These are phyloP conservation scores for Linyphia triangularis DNA, from an alignment of 2,888 invertebrate genomes.

Conservation along the genomic window DNA sequence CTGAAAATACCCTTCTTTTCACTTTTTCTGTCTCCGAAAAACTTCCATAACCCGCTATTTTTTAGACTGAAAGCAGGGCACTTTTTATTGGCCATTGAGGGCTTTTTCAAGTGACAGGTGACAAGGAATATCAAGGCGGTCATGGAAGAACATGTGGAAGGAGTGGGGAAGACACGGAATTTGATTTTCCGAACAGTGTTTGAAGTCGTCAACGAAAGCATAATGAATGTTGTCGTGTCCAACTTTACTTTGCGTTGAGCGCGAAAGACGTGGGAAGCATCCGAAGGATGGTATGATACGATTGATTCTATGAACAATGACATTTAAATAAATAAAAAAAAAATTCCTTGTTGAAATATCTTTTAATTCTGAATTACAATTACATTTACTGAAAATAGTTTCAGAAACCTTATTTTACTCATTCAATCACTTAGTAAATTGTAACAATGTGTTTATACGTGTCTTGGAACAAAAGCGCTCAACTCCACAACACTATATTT, in stretches of 20 bases:
- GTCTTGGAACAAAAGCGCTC: no score
- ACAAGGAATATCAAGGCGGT: background rate
- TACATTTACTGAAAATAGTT: no score
- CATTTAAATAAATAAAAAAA: no score
- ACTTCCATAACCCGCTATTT: background rate
- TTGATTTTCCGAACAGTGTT: background rate
- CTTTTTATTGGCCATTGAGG: constrained; percentile 20
- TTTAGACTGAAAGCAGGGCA: background rate
- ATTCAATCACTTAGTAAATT: no score
- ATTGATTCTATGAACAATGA: no score
- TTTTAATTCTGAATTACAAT: no score
- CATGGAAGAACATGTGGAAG: background rate
- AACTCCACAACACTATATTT: no score
- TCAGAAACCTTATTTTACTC: no score
- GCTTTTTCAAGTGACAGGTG: constrained; percentile 20
- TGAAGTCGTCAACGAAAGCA: constrained; percentile 4
- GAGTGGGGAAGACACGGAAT: background rate
- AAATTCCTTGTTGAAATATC: no score
- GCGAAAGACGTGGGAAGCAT: background rate
- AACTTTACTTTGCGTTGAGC: background rate
- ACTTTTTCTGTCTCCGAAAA: background rate
- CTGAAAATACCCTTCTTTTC: background rate
- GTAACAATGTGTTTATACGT: no score
- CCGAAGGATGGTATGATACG: no score
- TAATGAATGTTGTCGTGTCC: background rate